Percentiles rank a stretch among this genome's conserved stretches.
Evolutionary conservation across 2,797 vertebrate species (phyloP).

Genomic region (Moxostoma hubbsi): DNA sequence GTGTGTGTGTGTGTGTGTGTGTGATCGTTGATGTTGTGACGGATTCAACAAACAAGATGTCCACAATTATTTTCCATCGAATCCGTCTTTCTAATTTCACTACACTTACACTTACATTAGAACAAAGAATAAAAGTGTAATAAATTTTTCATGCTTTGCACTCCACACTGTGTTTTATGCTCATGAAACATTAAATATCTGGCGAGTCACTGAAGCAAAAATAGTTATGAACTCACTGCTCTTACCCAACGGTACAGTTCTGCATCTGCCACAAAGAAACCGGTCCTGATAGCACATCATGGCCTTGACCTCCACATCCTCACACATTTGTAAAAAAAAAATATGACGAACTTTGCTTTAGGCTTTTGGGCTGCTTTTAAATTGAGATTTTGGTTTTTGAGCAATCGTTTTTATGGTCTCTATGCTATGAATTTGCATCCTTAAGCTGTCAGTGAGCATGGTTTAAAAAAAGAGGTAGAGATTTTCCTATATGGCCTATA

Average conservation of each 20-base stretch:
- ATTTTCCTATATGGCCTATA: background rate
- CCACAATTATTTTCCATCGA: background rate
- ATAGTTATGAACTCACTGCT: slow-evolving; percentile 60
- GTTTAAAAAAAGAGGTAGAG: no score
- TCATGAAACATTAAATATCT: slow-evolving; percentile 63
- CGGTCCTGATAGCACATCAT: slow-evolving; percentile 3
- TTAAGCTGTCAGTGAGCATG: background rate
- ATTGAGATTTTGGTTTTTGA: background rate
- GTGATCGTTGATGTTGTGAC: background rate
- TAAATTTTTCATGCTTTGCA: slow-evolving; percentile 72
- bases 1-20: background rate
- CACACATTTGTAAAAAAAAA: background rate
- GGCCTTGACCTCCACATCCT: background rate
- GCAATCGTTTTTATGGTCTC: background rate
- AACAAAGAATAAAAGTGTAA: slow-evolving; percentile 58
- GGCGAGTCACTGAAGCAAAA: slow-evolving; percentile 58
- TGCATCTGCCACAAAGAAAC: slow-evolving; percentile 3
- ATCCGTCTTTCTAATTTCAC: background rate
- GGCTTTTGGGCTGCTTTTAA: background rate
- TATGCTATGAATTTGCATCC: background rate
- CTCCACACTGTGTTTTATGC: slow-evolving; percentile 50
- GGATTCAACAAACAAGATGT: background rate
- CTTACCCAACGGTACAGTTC: background rate
- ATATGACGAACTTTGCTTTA: slow-evolving; percentile 7
- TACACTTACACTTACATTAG: background rate